These are phyloP conservation scores for Euzetes globulus DNA, from an alignment of 2,888 invertebrate species.

Conservation along the genomic window DNA sequence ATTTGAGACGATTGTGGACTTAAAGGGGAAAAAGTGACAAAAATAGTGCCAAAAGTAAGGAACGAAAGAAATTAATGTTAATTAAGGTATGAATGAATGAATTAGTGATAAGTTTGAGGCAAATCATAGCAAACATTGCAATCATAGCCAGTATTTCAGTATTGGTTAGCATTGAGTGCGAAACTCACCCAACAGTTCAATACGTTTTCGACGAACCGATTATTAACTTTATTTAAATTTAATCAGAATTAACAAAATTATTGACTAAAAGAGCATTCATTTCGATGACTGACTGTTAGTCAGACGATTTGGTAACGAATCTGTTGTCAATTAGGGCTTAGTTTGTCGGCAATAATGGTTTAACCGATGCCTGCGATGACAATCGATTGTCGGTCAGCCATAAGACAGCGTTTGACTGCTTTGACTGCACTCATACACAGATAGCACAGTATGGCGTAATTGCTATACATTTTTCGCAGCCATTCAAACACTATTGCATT, in stretches of 20 bases:
- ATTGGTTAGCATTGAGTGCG: background rate
- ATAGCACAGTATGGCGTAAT: constrained; percentile 31
- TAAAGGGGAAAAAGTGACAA: background rate
- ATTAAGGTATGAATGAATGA: background rate
- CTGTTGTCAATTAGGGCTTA: background rate
- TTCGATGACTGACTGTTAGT: background rate
- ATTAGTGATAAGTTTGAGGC: too few species aligned
- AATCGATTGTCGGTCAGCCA: constrained; percentile 27
- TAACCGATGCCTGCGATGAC: constrained; percentile 23
- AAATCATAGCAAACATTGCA: too few species aligned
- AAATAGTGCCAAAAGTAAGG: background rate
- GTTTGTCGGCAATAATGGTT: background rate
- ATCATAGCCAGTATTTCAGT: background rate
- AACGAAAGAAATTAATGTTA: background rate
- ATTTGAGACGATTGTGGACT: background rate
- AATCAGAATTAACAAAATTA: background rate
- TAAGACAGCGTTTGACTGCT: constrained; percentile 21
- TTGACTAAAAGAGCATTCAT: background rate
- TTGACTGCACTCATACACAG: background rate
- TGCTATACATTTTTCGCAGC: background rate
- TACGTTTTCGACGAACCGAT: background rate
- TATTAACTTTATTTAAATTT: background rate
- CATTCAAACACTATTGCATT: background rate
- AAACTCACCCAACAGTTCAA: constrained; percentile 5
- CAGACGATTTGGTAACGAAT: background rate